Evolutionary conservation across 2,797 vertebrate species (phyloP), one percentile per base, ranked within the genome.

Genomic region (Galaxias olidus): DNA sequence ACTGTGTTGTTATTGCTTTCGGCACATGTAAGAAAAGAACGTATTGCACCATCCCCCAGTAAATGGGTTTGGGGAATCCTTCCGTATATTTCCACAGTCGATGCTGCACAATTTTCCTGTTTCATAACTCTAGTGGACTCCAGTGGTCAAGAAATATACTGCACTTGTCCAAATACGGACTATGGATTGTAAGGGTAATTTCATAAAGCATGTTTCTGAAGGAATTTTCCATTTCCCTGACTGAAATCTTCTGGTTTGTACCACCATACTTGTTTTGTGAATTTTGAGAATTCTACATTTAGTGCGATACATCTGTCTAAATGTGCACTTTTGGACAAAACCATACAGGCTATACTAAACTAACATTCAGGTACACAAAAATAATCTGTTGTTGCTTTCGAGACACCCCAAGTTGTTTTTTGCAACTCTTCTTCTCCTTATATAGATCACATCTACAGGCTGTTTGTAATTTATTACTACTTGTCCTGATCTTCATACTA

Each of bases 81-180:
- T 54, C n/a, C 11, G 76, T 85, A 72, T 59, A 89, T 87, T 88
- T 84, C 81, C 65, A 77, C 42, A 8, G 8, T 0, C 9, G 61
- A 8, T 41, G 53, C 43, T 12, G 59, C 81, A 82, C 72, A 48
- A 75, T 78, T 87, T 86, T 79, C 77, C 13, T 8, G 51, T 18
- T 14, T 63, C 18, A 60, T 65, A 78, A 64, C 77, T 82, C 56
- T 81, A 71, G 20, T 50, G 65, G 57, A 59, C 84, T 90, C 91
- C 89, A 80, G 88, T 82, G 92, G 86, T 44, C 6, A 70, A 70
- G 46, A 18, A 0, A 10, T 47, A 43, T 47, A 85, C 20, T 66
- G 42, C 80, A 79, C 6, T 19, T 0, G 30, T 6, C 15, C 1
- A 9, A 1, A 10, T 1, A 11, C 14, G 44, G 45, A 19, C 5